phyloP scores from a whole-genome alignment of 1,140 invertebrate genomes.

The Saccostrea glomerata region DNA sequence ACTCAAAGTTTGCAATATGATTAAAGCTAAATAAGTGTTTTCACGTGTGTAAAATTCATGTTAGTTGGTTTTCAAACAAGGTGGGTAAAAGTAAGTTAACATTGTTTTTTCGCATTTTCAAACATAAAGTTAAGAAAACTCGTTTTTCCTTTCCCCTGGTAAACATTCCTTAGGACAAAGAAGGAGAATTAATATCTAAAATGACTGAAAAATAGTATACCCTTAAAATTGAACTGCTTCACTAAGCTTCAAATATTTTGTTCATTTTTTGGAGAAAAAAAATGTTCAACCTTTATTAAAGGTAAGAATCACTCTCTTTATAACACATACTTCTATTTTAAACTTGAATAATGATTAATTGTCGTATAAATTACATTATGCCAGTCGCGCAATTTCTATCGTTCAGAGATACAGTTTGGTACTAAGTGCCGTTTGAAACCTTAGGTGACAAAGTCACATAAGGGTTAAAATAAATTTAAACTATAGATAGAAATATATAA shows the following conservation, averaged over 20 bases:
- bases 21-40: too few relatives aligned
- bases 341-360: conserved; percentile 8
- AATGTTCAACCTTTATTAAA: neutral
- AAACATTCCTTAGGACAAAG: too few relatives aligned
- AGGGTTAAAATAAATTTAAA: neutral
- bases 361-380: neutral
- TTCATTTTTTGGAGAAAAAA: neutral
- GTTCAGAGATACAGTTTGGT: neutral
- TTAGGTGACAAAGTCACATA: neutral
- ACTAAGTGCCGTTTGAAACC: neutral
- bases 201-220: too few relatives aligned
- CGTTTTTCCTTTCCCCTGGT: too few relatives aligned
- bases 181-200: too few relatives aligned
- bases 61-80: too few relatives aligned
- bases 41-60: too few relatives aligned
- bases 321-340: neutral
- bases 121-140: too few relatives aligned
- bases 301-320: neutral
- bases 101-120: too few relatives aligned
- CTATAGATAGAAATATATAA: conserved; percentile 11
- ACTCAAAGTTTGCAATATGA: too few relatives aligned
- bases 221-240: neutral
- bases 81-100: too few relatives aligned
- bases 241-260: neutral
- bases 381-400: neutral